Conservation (phyloP, 2,797 vertebrate species). For the Distichodus sexfasciatus region DNA sequence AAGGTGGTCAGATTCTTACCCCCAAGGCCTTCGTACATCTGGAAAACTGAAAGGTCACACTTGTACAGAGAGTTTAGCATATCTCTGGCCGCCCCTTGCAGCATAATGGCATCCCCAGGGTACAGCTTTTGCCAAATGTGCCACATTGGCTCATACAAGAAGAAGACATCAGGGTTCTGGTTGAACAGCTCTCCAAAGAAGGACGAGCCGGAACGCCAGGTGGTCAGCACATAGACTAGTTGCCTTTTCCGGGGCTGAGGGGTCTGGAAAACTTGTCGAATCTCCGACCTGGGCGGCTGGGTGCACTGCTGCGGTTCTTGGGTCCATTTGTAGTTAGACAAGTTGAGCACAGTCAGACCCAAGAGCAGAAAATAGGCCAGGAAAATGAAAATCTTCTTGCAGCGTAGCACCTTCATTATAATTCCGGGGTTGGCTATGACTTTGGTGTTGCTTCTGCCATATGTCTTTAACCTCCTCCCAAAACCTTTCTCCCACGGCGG, state of each 20-base stretch:
- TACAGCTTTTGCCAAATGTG: slow-evolving; percentile 99
- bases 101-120: slow-evolving; percentile 91
- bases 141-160: slow-evolving; percentile 97
- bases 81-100: slow-evolving; percentile 95
- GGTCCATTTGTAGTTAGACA: slow-evolving; percentile 94
- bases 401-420: slow-evolving; percentile 93
- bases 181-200: slow-evolving; percentile 99
- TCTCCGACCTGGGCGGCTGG: slow-evolving; percentile 73
- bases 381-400: slow-evolving; percentile 89
- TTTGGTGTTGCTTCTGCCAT: slow-evolving; percentile 73
- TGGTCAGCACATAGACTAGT: slow-evolving; percentile 93
- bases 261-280: slow-evolving; percentile 73
- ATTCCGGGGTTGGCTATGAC: slow-evolving; percentile 81
- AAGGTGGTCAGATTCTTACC: slow-evolving; percentile 93
- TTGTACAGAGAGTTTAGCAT: slow-evolving; percentile 94
- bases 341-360: slow-evolving; percentile 91
- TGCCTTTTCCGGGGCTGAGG: slow-evolving; percentile 80
- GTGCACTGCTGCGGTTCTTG: slow-evolving; percentile 90
- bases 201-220: slow-evolving; percentile 96
- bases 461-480: slow-evolving; percentile 76
- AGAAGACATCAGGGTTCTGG: slow-evolving; percentile 96
- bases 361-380: slow-evolving; percentile 88
- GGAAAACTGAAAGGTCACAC: slow-evolving; percentile 95
- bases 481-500: slow-evolving; percentile 80
- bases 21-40: slow-evolving; percentile 90